Conservation (phyloP, 1,140 invertebrate species). For the Saccostrea cuccullata region DNA sequence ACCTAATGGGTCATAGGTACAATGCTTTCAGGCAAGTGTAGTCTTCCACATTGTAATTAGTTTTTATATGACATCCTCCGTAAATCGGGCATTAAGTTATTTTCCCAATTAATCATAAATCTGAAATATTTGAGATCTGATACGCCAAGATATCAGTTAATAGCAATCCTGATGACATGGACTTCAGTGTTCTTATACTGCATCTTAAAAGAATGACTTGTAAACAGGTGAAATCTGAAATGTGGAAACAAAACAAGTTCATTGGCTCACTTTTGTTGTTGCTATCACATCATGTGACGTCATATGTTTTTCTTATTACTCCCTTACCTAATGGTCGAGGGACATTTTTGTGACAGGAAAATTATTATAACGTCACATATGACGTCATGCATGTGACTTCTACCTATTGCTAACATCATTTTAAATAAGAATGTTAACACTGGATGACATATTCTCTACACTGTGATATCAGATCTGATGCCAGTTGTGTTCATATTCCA, state of each 20-base stretch:
- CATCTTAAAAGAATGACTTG: neutral
- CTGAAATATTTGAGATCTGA: neutral
- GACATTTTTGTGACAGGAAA: too few species aligned
- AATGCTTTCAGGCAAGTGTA: neutral
- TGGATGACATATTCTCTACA: too few species aligned
- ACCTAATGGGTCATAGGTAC: neutral
- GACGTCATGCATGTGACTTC: too few species aligned
- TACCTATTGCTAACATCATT: too few species aligned
- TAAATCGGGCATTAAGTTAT: constrained; percentile 6
- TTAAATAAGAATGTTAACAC: too few species aligned
- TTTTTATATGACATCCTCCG: neutral
- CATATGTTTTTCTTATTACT: too few species aligned
- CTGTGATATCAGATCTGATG: neutral
- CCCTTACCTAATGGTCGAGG: too few species aligned
- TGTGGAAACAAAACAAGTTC: neutral
- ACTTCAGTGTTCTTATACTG: neutral
- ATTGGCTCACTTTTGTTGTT: too few species aligned
- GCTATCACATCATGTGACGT: too few species aligned
- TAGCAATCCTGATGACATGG: neutral
- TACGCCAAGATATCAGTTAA: neutral
- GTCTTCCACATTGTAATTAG: neutral
- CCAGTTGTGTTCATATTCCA: neutral
- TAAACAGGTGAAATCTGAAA: neutral
- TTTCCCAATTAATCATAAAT: neutral
- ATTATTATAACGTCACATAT: too few species aligned